Evolutionary conservation across 2,888 invertebrate genomes (phyloP).

Genomic region (Ophion costatus): DNA sequence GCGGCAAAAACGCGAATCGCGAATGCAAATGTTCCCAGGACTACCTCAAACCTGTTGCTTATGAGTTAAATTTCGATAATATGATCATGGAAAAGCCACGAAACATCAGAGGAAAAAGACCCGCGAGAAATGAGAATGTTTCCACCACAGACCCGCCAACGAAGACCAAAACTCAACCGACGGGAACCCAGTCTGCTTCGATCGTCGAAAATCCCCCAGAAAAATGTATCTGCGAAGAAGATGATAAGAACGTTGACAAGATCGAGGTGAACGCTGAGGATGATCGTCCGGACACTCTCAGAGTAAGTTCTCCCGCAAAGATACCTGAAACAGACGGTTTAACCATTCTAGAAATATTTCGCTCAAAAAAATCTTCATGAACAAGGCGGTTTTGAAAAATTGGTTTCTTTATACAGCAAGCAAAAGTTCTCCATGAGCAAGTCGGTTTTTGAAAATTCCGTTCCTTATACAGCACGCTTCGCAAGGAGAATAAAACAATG

Average conservation of each 20-base stretch:
- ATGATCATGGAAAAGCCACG: constrained; percentile 24
- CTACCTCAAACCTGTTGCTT: constrained; percentile 83
- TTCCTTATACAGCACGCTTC: too few species aligned
- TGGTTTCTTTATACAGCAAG: too few species aligned
- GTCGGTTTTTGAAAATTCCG: too few species aligned
- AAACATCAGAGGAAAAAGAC: constrained; percentile 52
- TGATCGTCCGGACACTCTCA: constrained; percentile 70
- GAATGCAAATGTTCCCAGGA: constrained; percentile 74
- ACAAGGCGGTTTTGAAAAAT: too few species aligned
- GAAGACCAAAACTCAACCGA: constrained; percentile 33
- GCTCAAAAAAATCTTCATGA: too few species aligned
- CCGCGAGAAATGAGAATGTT: constrained; percentile 20
- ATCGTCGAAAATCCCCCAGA: constrained; percentile 15
- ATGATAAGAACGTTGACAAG: constrained; percentile 78
- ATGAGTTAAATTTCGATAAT: constrained; percentile 82
- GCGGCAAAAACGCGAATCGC: constrained; percentile 70
- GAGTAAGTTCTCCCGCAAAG: constrained; percentile 65
- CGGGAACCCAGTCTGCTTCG: constrained; percentile 34
- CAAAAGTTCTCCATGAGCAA: too few species aligned
- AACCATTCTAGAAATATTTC: too few species aligned
- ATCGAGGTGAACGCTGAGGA: constrained; percentile 64
- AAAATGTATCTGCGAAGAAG: constrained; percentile 41
- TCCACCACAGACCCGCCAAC: constrained; percentile 38
- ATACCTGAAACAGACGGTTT: neutral
- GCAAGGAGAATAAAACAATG: too few species aligned